Evolutionary conservation across 2,797 vertebrate species (phyloP), one percentile per base, ranked within the genome.

Genomic region (Geotrypetes seraphini): DNA sequence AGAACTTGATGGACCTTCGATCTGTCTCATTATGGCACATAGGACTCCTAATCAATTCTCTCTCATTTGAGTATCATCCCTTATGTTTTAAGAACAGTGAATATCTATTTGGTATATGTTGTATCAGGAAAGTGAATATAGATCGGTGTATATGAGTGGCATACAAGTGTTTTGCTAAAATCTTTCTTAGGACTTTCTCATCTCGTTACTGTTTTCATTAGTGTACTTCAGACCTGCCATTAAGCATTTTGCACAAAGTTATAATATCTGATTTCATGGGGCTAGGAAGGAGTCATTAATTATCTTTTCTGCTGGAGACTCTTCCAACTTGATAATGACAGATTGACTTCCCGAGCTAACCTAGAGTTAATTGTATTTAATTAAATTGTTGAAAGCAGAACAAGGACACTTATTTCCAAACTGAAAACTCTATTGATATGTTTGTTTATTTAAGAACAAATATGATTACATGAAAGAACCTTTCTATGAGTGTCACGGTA

Each of bases 341-440:
- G 77, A 66, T 71, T 63, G 53, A 56, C 64, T 77, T 66, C 60
- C 61, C 69, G 70, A 77, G 63, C 58, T n/a, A 73, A 75, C 66
- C 55, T 44, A 42, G 40, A 73, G 61, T 69, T 75, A 71, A 77
- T 73, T 63, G 38, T 68, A 47, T 74, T 75, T 71, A 72, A 75
- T 73, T 75, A 74, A 60, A 60, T 62, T 45, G 29, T 45, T 64
- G 57, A 59, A 55, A 66, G 61, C 26, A 63, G 60, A 39, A 43
- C n/a, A 63, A 59, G 36, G 39, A 24, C 53, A 52, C 50, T 63
- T 71, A 68, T 54, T 50, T 61, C 47, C 52, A 56, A 41, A 43
- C 46, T 60, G 62, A 63, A 9, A 10, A 22, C 33, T 49, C 53
- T 47, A 57, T 65, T 66, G 63, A 64, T 63, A 39, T 66, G 28